Evolutionary conservation across 2,888 invertebrate genomes (phyloP).

Genomic region (Hirtodrosophila confusa): DNA sequence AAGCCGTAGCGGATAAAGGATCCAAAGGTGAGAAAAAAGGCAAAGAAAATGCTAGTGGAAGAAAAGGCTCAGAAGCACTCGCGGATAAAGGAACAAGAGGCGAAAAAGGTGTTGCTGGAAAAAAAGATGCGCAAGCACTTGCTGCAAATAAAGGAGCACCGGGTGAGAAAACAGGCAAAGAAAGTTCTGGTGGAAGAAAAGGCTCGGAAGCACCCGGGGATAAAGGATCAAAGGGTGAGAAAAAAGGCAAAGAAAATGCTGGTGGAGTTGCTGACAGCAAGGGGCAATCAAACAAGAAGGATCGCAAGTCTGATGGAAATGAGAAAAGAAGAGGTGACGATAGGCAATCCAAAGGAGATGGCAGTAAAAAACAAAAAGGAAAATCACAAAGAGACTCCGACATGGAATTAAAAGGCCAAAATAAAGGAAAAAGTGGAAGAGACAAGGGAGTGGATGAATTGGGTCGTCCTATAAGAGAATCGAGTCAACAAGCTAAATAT

Average conservation of each 20-base stretch:
- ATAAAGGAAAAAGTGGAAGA: not conserved
- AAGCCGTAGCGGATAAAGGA: not conserved
- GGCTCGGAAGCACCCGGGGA: not conserved
- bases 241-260: constrained; percentile 4
- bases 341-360: not conserved
- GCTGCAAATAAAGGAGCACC: not conserved
- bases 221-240: not conserved
- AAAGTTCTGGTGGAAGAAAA: not conserved
- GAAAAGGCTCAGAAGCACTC: no score
- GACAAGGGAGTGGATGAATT: constrained; percentile 1
- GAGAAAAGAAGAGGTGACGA: not conserved
- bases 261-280: not conserved
- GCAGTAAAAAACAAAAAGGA: not conserved
- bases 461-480: not conserved
- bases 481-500: not conserved
- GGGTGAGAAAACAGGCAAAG: not conserved
- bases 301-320: not conserved
- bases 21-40: not conserved
- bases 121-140: not conserved
- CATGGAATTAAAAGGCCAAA: constrained; percentile 2
- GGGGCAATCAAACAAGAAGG: not conserved
- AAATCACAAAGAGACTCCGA: not conserved
- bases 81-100: not conserved
- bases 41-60: constrained; percentile 2
- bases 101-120: not conserved